Conservation (phyloP, 2,797 vertebrate genomes). For the Carcharodon carcharias region DNA sequence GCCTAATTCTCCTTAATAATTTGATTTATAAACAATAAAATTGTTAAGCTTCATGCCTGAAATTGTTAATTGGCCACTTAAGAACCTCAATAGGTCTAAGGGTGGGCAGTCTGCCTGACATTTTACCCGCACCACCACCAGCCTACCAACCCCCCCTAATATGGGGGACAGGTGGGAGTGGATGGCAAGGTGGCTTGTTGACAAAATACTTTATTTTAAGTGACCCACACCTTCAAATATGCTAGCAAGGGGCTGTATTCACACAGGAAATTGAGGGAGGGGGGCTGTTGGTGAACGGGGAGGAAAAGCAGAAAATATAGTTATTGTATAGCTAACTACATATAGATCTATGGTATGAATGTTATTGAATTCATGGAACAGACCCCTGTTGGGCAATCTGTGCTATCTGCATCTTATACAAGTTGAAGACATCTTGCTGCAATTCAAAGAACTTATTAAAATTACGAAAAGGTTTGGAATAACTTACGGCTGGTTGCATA, state of each 20-base stretch:
- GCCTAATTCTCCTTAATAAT: neutral
- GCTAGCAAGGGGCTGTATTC: neutral
- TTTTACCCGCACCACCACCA: no score
- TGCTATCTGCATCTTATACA: neutral
- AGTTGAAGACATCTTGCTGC: neutral
- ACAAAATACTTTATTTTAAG: no score
- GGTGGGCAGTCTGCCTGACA: no score
- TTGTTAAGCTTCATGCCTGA: neutral
- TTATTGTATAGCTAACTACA: neutral
- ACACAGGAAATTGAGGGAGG: neutral
- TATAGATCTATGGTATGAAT: neutral
- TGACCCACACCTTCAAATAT: no score
- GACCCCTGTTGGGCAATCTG: neutral
- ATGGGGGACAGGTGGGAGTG: no score
- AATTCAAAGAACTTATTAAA: slow-evolving; percentile 8
- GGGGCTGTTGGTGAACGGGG: neutral
- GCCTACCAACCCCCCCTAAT: no score
- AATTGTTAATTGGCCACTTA: no score
- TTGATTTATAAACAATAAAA: neutral
- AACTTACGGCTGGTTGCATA: slow-evolving; percentile 99
- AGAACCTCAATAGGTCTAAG: no score
- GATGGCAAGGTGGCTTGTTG: no score
- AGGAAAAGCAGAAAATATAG: neutral
- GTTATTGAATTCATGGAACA: neutral
- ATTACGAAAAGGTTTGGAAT: slow-evolving; percentile 17